A percentile compares a stretch with the other conserved stretches of the same genome.
Evolutionary conservation across 2,797 vertebrate genomes (phyloP).

Genomic region (Hippocampus kuda): DNA sequence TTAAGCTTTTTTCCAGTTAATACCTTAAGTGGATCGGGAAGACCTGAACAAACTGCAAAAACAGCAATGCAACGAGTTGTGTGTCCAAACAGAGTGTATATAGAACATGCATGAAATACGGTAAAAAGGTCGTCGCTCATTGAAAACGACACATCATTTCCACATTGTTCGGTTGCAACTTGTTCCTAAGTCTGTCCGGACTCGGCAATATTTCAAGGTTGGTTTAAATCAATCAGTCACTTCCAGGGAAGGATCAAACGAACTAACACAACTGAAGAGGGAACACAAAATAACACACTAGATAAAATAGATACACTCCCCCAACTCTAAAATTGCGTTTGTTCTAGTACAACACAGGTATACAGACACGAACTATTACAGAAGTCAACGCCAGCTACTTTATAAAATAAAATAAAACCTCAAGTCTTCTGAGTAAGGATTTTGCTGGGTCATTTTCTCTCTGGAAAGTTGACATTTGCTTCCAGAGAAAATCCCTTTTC

Average conservation of each 20-base stretch:
- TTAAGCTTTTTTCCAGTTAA: slow-evolving; percentile 46
- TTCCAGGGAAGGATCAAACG: background rate
- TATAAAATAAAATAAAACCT: slow-evolving; percentile 48
- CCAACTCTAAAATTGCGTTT: background rate
- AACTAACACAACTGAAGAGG: background rate
- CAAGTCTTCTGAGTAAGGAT: slow-evolving; percentile 59
- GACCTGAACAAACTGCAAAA: slow-evolving; percentile 44
- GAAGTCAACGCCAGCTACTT: slow-evolving; percentile 18
- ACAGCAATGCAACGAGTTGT: background rate
- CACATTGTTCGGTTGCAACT: background rate
- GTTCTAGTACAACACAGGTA: slow-evolving; percentile 14
- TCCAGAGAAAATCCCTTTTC: background rate
- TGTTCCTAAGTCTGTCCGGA: background rate
- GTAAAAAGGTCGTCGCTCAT: background rate
- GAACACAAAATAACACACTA: background rate
- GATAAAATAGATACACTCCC: background rate
- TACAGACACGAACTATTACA: slow-evolving; percentile 19
- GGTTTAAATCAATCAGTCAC: background rate
- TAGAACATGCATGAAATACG: background rate
- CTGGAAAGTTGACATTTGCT: slow-evolving; percentile 56
- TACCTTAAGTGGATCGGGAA: slow-evolving; percentile 61
- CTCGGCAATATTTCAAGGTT: background rate
- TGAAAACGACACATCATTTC: background rate
- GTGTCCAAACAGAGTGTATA: background rate
- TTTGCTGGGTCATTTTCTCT: slow-evolving; percentile 62